phyloP scores from a whole-genome alignment of 1,140 invertebrate species.

The Lysiphlebus fabarum region DNA sequence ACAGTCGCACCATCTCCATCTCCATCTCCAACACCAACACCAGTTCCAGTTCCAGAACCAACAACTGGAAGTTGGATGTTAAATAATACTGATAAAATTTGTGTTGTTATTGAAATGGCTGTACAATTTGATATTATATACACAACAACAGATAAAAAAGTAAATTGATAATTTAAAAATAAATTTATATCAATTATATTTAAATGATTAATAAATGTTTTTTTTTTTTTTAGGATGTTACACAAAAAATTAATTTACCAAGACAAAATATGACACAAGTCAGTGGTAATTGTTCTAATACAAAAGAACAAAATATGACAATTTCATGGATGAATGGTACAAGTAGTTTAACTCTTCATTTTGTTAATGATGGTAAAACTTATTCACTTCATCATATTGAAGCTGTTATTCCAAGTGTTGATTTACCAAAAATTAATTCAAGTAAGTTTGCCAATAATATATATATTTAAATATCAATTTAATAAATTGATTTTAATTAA shows the following conservation, averaged over 20 bases:
- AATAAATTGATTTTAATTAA: constrained; percentile 16
- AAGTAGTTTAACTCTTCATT: constrained; percentile 47
- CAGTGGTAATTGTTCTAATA: constrained; percentile 49
- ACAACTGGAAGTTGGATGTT: constrained; percentile 56
- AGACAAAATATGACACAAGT: constrained; percentile 33
- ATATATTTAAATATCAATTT: background rate
- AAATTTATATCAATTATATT: constrained; percentile 1
- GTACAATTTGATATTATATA: constrained; percentile 62
- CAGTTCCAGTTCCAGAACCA: constrained; percentile 46
- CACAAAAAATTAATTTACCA: constrained; percentile 51
- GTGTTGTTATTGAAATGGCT: constrained; percentile 63
- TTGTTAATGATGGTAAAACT: constrained; percentile 51
- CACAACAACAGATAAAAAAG: constrained; percentile 41
- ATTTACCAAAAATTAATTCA: constrained; percentile 29
- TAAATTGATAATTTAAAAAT: constrained; percentile 26
- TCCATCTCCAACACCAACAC: constrained; percentile 34
- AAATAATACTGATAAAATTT: constrained; percentile 47
- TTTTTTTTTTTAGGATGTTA: constrained; percentile 26
- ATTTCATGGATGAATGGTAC: constrained; percentile 48
- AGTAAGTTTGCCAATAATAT: constrained; percentile 26
- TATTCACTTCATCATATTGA: constrained; percentile 38
- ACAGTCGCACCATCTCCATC: constrained; percentile 43
- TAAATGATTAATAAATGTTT: constrained; percentile 9
- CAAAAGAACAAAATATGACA: constrained; percentile 47
- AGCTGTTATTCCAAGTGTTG: constrained; percentile 24